Conservation (phyloP, 1,140 invertebrate genomes). For the Whitmania pigra region DNA sequence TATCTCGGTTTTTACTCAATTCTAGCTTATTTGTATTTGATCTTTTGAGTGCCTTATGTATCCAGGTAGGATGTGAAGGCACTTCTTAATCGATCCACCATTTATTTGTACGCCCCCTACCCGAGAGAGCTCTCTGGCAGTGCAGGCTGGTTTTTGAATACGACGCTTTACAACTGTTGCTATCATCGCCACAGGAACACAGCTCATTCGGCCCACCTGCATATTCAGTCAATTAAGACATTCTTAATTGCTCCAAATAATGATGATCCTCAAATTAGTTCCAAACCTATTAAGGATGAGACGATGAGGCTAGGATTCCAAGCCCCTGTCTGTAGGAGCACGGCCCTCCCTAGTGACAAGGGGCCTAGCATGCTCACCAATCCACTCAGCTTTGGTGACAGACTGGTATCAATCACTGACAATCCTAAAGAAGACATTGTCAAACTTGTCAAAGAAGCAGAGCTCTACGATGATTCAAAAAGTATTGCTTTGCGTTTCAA, state of each 20-base stretch:
- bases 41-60: no score
- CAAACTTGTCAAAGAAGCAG: slow-evolving; percentile 28
- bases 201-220: no score
- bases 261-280: neutral
- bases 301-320: neutral
- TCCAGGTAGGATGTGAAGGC: no score
- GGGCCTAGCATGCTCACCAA: neutral
- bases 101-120: no score
- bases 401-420: slow-evolving; percentile 44
- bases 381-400: slow-evolving; percentile 42
- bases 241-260: neutral
- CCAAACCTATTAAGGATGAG: neutral
- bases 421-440: slow-evolving; percentile 33
- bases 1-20: neutral
- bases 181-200: no score
- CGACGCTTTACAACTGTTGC: no score
- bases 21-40: no score
- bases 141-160: no score
- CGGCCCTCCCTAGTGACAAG: neutral
- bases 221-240: neutral
- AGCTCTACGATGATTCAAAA: slow-evolving; percentile 25
- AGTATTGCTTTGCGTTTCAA: no score
- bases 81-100: no score
- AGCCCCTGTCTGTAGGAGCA: neutral
- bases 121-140: no score